phyloP scores from a whole-genome alignment of 2,888 invertebrate genomes.

The Lasioglossum oenotherae region DNA sequence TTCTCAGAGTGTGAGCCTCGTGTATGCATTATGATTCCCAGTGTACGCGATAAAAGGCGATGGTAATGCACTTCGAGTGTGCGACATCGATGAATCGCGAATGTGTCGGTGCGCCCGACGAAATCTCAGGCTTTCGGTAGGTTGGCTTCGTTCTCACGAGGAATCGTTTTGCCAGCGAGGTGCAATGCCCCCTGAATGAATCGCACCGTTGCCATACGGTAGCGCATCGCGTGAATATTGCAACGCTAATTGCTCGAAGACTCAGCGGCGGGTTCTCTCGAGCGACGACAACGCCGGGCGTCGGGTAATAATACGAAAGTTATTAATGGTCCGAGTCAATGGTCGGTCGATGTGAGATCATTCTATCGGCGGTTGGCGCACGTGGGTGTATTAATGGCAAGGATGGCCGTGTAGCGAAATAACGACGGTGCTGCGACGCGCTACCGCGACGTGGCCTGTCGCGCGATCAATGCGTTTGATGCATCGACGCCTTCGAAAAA shows the following conservation, averaged over 20 bases:
- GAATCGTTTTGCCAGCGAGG: conserved; percentile 17
- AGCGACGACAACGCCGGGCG: neutral
- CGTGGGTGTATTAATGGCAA: conserved; percentile 22
- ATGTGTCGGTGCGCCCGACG: neutral
- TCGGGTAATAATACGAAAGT: neutral
- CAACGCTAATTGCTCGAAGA: neutral
- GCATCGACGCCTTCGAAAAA: neutral
- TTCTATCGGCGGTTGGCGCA: conserved; percentile 49
- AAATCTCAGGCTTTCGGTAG: neutral
- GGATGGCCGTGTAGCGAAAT: conserved; percentile 34
- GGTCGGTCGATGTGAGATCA: conserved; percentile 25
- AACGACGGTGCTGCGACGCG: conserved; percentile 19
- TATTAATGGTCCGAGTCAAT: conserved; percentile 38
- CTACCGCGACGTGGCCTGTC: neutral
- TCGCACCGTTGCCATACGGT: neutral
- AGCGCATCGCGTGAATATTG: neutral
- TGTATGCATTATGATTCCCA: neutral
- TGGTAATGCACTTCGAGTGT: neutral
- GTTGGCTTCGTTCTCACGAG: neutral
- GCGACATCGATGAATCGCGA: neutral
- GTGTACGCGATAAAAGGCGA: neutral
- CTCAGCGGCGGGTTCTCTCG: neutral
- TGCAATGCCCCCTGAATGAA: conserved; percentile 53
- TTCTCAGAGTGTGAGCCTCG: too few relatives aligned
- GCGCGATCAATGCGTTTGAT: conserved; percentile 6